Percentiles rank a stretch among this genome's conserved stretches.
Evolutionary conservation across 92 coral and sea anemone genomes (phyloP).

Genomic region (Phenganax subtilis): DNA sequence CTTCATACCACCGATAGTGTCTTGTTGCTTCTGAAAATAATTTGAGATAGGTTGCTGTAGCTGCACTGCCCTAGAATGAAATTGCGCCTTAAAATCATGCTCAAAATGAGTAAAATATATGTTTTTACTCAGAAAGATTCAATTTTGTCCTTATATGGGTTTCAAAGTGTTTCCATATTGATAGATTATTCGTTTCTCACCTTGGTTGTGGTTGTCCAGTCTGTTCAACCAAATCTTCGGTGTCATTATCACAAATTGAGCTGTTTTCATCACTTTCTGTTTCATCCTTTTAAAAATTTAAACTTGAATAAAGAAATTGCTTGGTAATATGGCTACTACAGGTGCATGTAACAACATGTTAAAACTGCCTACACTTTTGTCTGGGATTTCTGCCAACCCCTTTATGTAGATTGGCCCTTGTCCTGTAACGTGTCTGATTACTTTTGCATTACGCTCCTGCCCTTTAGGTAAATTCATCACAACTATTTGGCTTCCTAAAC

Average conservation of each 20-base stretch:
- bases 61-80: not conserved
- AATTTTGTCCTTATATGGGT: not conserved
- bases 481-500: no score
- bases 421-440: no score
- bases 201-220: not conserved
- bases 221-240: not conserved
- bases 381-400: no score
- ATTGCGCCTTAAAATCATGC: not conserved
- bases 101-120: not conserved
- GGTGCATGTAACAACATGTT: no score
- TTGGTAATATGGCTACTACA: not conserved
- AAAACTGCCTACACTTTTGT: no score
- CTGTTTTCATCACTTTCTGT: not conserved
- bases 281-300: conserved; percentile 1
- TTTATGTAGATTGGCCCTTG: no score
- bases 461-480: no score
- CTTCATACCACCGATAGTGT: not conserved
- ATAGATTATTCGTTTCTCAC: not conserved
- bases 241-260: not conserved
- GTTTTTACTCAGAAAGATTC: not conserved
- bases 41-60: conserved; percentile 7
- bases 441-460: no score
- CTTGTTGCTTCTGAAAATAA: conserved; percentile 1
- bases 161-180: not conserved
- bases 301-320: not conserved